Percentiles rank a stretch among this genome's conserved stretches.
Evolutionary conservation across 1,140 invertebrate genomes (phyloP).

Genomic region (Globodera ellingtonae): DNA sequence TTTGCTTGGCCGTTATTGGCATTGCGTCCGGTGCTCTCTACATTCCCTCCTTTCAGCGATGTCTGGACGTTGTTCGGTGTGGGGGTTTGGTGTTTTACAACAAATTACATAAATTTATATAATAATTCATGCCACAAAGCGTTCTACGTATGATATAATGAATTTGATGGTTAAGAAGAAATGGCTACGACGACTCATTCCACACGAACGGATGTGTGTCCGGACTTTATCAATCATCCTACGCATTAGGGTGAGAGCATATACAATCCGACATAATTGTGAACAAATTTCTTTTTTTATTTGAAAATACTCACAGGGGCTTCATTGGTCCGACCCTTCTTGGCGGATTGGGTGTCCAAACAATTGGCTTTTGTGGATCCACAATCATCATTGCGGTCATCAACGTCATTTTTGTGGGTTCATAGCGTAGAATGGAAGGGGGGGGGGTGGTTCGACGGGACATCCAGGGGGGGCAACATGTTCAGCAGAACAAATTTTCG

Average conservation of each 20-base stretch:
- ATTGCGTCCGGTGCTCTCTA: slow-evolving; percentile 64
- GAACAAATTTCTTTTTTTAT: too few relatives aligned
- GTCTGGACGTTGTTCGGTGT: slow-evolving; percentile 63
- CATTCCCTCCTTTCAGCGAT: slow-evolving; percentile 64
- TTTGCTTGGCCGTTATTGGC: slow-evolving; percentile 57
- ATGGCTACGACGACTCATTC: slow-evolving; percentile 63
- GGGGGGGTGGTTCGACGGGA: too few relatives aligned
- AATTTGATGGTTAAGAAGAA: slow-evolving; percentile 21
- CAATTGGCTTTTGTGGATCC: slow-evolving; percentile 58
- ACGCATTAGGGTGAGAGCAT: slow-evolving; percentile 55
- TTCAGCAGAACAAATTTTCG: too few relatives aligned
- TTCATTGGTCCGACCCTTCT: slow-evolving; percentile 59
- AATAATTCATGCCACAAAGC: too few relatives aligned
- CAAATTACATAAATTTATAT: too few relatives aligned
- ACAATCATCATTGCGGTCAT: slow-evolving; percentile 58
- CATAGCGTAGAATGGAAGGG: not conserved
- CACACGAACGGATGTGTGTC: slow-evolving; percentile 65
- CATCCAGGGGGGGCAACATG: too few relatives aligned
- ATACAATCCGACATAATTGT: slow-evolving; percentile 7
- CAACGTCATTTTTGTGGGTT: slow-evolving; percentile 58
- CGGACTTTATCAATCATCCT: slow-evolving; percentile 64
- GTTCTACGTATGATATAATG: not conserved
- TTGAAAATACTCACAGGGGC: slow-evolving; percentile 28
- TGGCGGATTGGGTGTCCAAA: slow-evolving; percentile 57
- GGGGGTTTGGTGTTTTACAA: slow-evolving; percentile 20